Evolutionary conservation across 2,888 invertebrate species (phyloP).

Genomic region (Macrophya alboannulata): DNA sequence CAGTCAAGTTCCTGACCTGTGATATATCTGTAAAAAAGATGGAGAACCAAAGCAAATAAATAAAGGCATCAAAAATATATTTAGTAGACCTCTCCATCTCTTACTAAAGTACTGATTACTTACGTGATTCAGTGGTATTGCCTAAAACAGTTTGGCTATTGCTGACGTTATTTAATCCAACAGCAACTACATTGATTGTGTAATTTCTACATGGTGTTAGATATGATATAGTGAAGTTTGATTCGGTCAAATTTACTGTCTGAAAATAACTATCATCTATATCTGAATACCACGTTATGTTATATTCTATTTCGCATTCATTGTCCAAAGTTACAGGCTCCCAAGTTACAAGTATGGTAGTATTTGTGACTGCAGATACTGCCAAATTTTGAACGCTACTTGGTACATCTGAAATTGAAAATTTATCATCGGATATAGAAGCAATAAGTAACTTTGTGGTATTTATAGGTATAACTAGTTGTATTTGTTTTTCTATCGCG

Average conservation of each 20-base stretch:
- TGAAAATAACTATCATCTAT: not conserved
- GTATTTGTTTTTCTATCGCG: not conserved
- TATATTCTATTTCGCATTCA: conserved; percentile 9
- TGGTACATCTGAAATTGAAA: conserved; percentile 25
- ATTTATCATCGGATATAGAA: not conserved
- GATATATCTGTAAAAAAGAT: conserved; percentile 11
- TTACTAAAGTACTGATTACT: not conserved
- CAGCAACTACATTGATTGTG: conserved; percentile 63
- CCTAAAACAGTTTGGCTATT: not conserved
- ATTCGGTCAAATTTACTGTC: conserved; percentile 3
- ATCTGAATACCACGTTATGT: conserved; percentile 27
- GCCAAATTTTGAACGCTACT: conserved; percentile 17
- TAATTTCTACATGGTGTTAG: conserved; percentile 67
- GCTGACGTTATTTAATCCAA: conserved; percentile 2
- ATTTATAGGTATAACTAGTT: not conserved
- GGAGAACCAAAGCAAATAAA: not conserved
- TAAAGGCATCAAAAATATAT: not conserved
- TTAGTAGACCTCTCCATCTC: not conserved
- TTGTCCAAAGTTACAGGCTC: not conserved
- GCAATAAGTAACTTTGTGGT: not conserved
- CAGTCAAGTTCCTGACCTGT: conserved; percentile 18
- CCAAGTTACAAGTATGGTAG: conserved; percentile 29
- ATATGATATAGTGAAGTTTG: conserved; percentile 60
- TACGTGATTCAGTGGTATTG: conserved; percentile 18
- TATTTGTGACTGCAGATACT: not conserved